Evolutionary conservation across 2,888 invertebrate species (phyloP), one percentile per base, ranked within the genome.

Genomic region (Blastobasis lacticolella): DNA sequence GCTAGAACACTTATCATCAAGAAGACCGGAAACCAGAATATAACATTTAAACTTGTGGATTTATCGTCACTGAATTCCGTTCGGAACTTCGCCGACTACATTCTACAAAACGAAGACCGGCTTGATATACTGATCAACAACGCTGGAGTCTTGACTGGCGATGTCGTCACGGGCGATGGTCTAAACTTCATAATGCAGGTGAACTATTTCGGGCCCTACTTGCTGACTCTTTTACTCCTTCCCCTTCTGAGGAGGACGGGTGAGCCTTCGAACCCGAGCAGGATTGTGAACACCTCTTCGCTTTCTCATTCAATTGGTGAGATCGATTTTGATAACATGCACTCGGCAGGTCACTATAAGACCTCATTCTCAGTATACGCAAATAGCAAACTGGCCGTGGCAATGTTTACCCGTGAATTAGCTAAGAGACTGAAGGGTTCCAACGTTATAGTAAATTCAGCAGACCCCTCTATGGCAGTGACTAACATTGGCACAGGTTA

Each of bases 161-260:
- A 23, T 23, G 23, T 23, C 23, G 23, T 89, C 56, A 93, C 93
- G 42, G 91, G 91, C 66, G 95, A 96, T 67, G 94, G 93, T 0
- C 75, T 96, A 49, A 95, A 96, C 71, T 75, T 91, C 57, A 94
- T 94, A 1, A 94, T 95, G 92, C 95, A 93, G 4, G 94, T 95
- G 5, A 97, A 97, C 75, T 94, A 96, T 66, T 94, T 94, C 74
- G 96, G 96, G 0, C 95, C 95, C 37, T 97, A 96, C 73, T 84
- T 97, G 45, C 83, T 97, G 45, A 96, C 96, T 0, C 94, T 95
- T 74, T 89, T 97, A 36, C 85, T 97, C n/a, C 91, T 94, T 57
- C 94, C 93, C 78, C 73, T 94, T 44, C 64, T 94, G 57, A 93
- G 92, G 73, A 90, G 88, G 63, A 38, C 57, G 4, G 58, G 58